phyloP scores from a whole-genome alignment of 2,113 vertebrate genomes.

The Odobenus rosmarus region DNA sequence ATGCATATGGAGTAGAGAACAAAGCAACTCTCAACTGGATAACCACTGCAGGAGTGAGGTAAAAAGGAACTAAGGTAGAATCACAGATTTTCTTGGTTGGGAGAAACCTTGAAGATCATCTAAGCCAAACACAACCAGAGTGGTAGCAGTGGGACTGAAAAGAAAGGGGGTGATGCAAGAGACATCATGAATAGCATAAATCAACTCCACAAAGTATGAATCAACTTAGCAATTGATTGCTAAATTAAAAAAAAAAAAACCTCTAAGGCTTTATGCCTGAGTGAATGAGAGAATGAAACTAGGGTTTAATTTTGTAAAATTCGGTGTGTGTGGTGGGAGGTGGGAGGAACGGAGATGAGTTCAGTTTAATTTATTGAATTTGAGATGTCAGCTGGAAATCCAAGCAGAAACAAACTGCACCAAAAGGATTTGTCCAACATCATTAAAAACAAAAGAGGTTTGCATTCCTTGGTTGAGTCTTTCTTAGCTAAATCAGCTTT shows the following conservation, averaged over 20 bases:
- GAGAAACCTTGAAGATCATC: background rate
- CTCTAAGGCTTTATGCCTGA: constrained; percentile 20
- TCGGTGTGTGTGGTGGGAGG: background rate
- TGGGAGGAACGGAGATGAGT: constrained; percentile 8
- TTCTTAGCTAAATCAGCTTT: constrained; percentile 43
- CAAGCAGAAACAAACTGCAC: constrained; percentile 52
- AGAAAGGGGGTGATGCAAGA: background rate
- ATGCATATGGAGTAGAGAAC: background rate
- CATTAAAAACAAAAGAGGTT: constrained; percentile 41
- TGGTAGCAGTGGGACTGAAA: background rate
- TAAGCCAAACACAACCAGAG: constrained; percentile 27
- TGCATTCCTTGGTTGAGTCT: constrained; percentile 16
- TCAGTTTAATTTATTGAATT: constrained; percentile 49
- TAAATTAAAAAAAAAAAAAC: background rate
- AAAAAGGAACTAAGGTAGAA: background rate
- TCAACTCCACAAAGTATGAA: constrained; percentile 40
- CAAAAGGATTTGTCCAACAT: constrained; percentile 42
- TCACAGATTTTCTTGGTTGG: background rate
- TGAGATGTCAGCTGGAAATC: constrained; percentile 60
- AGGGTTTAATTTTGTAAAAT: constrained; percentile 60
- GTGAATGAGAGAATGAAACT: constrained; percentile 48
- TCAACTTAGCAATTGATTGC: constrained; percentile 46
- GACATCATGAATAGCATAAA: constrained; percentile 16
- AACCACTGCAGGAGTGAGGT: background rate
- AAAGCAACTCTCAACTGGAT: background rate